phyloP scores from a whole-genome alignment of 1,140 invertebrate species.

The Limonius californicus region DNA sequence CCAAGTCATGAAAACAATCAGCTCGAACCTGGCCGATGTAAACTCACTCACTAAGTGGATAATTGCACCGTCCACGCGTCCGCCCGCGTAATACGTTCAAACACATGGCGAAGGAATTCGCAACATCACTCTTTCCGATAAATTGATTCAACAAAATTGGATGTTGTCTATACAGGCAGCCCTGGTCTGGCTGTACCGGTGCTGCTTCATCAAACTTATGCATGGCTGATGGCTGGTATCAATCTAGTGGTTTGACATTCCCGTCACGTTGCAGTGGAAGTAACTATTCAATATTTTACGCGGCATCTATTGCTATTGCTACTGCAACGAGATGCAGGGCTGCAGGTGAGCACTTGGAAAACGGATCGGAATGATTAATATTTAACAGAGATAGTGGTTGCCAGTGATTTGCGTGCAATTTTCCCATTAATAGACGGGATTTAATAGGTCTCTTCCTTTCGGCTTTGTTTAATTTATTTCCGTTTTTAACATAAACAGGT shows the following conservation, averaged over 20 bases:
- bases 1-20: too few species aligned
- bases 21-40: too few species aligned
- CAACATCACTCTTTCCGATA: conserved; percentile 17
- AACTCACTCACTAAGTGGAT: not conserved
- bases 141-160: conserved; percentile 31
- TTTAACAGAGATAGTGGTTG: too few species aligned
- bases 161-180: conserved; percentile 22
- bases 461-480: too few species aligned
- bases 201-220: conserved; percentile 30
- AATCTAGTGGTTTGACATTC: conserved; percentile 31
- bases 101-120: conserved; percentile 12
- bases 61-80: conserved; percentile 10
- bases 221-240: conserved; percentile 27
- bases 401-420: too few species aligned
- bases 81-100: not conserved
- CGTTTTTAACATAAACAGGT: too few species aligned
- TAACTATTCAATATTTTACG: conserved; percentile 32
- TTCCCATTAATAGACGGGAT: too few species aligned
- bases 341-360: not conserved
- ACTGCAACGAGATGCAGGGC: not conserved
- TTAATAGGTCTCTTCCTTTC: too few species aligned
- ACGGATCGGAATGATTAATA: too few species aligned
- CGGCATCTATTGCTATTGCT: not conserved
- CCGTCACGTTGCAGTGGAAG: conserved; percentile 28
- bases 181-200: too few species aligned